phyloP scores from a whole-genome alignment of 2,888 invertebrate species.

The Disparrhopalites patrizii region DNA sequence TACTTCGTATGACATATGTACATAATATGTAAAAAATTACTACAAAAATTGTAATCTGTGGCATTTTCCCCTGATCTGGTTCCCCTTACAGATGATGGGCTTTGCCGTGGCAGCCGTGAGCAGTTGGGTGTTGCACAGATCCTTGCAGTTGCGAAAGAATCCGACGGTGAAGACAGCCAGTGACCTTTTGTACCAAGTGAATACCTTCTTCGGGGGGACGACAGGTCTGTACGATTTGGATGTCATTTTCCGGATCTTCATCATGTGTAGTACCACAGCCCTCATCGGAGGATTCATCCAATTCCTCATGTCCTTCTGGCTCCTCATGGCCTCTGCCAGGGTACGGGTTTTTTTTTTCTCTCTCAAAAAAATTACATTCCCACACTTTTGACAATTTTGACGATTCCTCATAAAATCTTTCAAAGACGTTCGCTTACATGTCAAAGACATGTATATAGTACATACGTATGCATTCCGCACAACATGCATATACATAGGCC shows the following conservation, averaged over 20 bases:
- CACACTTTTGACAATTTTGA: no score
- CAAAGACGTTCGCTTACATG: no score
- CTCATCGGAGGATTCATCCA: slow-evolving; percentile 43
- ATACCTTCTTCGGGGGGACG: slow-evolving; percentile 35
- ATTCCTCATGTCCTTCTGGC: slow-evolving; percentile 45
- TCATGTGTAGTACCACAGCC: slow-evolving; percentile 41
- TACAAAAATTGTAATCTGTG: neutral
- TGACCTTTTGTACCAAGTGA: slow-evolving; percentile 42
- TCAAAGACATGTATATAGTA: no score
- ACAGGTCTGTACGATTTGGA: slow-evolving; percentile 44
- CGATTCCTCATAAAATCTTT: no score
- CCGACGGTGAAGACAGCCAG: slow-evolving; percentile 42
- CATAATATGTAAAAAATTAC: neutral
- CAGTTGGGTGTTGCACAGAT: slow-evolving; percentile 43
- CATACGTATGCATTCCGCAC: no score
- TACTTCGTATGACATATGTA: no score
- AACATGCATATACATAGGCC: no score
- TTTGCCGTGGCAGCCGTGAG: slow-evolving; percentile 40
- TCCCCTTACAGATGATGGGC: slow-evolving; percentile 30
- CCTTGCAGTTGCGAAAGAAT: slow-evolving; percentile 41
- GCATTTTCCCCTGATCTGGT: neutral
- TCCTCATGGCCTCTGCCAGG: slow-evolving; percentile 34
- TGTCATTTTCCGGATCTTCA: slow-evolving; percentile 43
- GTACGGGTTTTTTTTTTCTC: slow-evolving; percentile 4
- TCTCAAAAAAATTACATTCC: no score